Conservation (phyloP, 2,888 invertebrate genomes). For the Caenorhabditis zanzibari region DNA sequence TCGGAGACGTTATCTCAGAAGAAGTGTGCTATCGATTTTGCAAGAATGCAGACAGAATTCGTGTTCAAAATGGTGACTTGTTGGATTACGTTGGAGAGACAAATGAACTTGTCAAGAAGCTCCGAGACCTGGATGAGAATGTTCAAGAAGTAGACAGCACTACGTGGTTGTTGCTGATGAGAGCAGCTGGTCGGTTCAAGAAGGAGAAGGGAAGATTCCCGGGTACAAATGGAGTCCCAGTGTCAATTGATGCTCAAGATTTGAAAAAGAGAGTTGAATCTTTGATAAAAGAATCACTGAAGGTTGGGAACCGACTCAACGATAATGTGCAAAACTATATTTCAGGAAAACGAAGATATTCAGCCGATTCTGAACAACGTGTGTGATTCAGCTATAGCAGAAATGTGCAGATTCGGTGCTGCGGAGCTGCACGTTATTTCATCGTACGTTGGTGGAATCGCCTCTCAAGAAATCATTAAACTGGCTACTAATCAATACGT, state of each 20-base stretch:
- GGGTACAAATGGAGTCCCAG: constrained; percentile 80
- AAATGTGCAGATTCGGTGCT: constrained; percentile 71
- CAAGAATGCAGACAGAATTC: constrained; percentile 91
- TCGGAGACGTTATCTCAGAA: constrained; percentile 59
- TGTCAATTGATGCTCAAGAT: constrained; percentile 72
- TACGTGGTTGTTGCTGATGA: constrained; percentile 90
- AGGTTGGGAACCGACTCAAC: constrained; percentile 22
- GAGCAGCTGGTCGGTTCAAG: constrained; percentile 94
- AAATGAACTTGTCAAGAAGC: constrained; percentile 10
- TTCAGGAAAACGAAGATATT: constrained; percentile 13
- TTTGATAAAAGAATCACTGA: constrained; percentile 67
- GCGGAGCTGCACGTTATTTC: constrained; percentile 94
- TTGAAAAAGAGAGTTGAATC: constrained; percentile 69
- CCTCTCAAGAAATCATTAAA: constrained; percentile 96
- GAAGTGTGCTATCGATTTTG: constrained; percentile 76
- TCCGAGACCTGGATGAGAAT: constrained; percentile 17
- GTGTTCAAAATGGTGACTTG: constrained; percentile 88
- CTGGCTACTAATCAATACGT: constrained; percentile 96
- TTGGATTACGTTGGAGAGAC: constrained; percentile 89
- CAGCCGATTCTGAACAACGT: constrained; percentile 15
- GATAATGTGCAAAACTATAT: no score
- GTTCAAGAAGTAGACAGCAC: constrained; percentile 39
- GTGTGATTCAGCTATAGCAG: constrained; percentile 50
- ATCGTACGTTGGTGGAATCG: constrained; percentile 91
- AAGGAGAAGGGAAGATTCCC: constrained; percentile 88